Base-by-base conservation (phyloP, 2,113 vertebrate genomes). In the Antennarius striatus region DNA sequence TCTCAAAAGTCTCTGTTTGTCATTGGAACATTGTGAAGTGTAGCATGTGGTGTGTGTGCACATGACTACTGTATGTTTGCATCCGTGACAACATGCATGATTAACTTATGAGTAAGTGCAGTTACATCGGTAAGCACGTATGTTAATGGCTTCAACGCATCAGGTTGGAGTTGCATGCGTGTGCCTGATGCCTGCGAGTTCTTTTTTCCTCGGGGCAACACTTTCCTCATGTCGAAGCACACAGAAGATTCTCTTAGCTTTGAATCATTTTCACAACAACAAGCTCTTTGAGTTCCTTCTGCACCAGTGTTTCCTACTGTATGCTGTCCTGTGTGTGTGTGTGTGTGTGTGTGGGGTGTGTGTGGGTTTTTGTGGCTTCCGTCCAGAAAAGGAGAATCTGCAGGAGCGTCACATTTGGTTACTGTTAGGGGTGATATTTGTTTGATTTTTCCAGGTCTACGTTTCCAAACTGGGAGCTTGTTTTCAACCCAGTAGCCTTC, bases 21-120 rank as follows among this genome's bases (percentile, higher is more conserved):
- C 63, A 59, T 32, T 53, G 64, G 50, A 81, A 73, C 63, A n/a
- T 79, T 83, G 78, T 66, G 73, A 53, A 68, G 45, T 22, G 80
- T 68, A 60, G 79, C 81, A 68, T 75, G 29, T 68, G 68, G 15
- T 39, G 40, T 56, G 40, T 56, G 43, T 52, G 29, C 49, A 13
- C 29, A 11, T 54, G 59, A 10, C 22, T 30, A 54, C 28, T 39
- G 7, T n/a, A 40, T 13, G 57, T 61, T 13, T 62, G 49, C 17
- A 47, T 64, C 6, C 56, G 4, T 36, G 11, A 13, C 14, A 29
- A 1, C 42, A 11, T 29, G n/a, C 29, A 5, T 36, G 14, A 36
- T 47, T 54, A 39, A 42, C 46, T 51, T 16, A 30, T 14, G 53
- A 45, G 46, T 50, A 56, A 17, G 39, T 42, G 17, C 48, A 30